A percentile compares a stretch with the other conserved stretches of the same genome.
phyloP scores from a whole-genome alignment of 2,113 vertebrate genomes.

The Chinchilla lanigera region DNA sequence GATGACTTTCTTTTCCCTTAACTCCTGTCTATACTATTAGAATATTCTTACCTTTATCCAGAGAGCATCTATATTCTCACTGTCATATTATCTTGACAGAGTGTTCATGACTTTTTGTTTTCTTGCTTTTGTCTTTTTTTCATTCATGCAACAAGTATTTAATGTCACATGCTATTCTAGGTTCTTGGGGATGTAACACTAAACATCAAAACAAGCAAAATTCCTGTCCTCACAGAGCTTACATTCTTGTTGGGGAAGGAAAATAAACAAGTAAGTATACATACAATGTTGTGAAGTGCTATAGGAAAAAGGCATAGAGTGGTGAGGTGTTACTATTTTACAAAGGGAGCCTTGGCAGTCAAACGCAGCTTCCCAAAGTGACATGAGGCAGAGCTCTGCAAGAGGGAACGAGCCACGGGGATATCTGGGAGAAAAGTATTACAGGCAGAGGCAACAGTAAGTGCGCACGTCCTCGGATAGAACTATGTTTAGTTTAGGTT shows the following conservation, averaged over 20 bases:
- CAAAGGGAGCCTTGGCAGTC: background rate
- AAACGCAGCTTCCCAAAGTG: background rate
- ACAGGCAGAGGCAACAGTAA: background rate
- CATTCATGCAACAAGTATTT: slow-evolving; percentile 48
- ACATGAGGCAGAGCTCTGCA: background rate
- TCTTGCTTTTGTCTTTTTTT: slow-evolving; percentile 49
- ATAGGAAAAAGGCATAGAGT: slow-evolving; percentile 1
- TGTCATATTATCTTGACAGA: slow-evolving; percentile 12
- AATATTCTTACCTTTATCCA: slow-evolving; percentile 52
- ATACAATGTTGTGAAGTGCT: background rate
- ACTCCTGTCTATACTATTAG: background rate
- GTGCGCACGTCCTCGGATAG: background rate
- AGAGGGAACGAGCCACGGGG: background rate
- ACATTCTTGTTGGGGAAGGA: slow-evolving; percentile 48
- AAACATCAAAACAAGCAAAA: slow-evolving; percentile 40
- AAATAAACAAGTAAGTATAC: slow-evolving; percentile 29
- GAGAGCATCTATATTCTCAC: slow-evolving; percentile 17
- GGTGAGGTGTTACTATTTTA: background rate
- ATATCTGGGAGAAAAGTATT: background rate
- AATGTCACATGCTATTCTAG: slow-evolving; percentile 13
- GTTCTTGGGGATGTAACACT: background rate
- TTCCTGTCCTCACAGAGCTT: background rate
- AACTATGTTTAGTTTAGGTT: background rate
- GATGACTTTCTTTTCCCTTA: slow-evolving; percentile 7
- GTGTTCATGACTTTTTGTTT: slow-evolving; percentile 32